These are phyloP conservation scores for Cryptocheilus praepositus DNA, from an alignment of 2,888 invertebrate genomes.

Conservation along the genomic window DNA sequence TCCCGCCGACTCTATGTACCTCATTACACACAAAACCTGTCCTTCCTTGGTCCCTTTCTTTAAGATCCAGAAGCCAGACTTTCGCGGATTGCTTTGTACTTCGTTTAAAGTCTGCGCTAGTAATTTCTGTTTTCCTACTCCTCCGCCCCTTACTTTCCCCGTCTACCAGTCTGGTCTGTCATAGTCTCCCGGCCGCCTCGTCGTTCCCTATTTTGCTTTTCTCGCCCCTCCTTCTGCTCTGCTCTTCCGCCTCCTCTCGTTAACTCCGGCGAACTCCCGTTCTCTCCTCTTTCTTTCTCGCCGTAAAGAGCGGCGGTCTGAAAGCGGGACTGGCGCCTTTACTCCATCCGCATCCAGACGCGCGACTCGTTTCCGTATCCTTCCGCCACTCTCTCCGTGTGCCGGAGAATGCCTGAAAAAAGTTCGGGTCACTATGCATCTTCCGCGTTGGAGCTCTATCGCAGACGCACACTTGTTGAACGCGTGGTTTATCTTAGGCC, in stretches of 20 bases:
- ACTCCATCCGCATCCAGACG: background rate
- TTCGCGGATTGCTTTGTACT: too few relatives aligned
- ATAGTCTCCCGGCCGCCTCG: conserved; percentile 7
- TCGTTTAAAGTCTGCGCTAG: conserved; percentile 1
- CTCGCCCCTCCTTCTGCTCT: conserved; percentile 2
- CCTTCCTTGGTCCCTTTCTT: too few relatives aligned
- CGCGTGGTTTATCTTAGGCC: conserved; percentile 73
- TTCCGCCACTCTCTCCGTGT: background rate
- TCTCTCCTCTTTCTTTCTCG: background rate
- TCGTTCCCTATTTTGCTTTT: background rate
- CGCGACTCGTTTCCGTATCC: background rate
- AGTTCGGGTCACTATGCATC: background rate
- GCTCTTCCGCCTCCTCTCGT: background rate
- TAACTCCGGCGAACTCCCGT: background rate
- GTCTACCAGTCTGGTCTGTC: background rate
- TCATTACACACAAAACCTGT: too few relatives aligned
- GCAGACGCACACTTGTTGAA: conserved; percentile 73
- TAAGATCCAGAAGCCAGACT: conserved; percentile 14
- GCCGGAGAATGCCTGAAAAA: background rate
- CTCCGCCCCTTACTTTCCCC: background rate
- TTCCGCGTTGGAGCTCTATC: conserved; percentile 55
- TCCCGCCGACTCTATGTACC: too few relatives aligned
- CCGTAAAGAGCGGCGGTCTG: conserved; percentile 6
- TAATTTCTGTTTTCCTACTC: conserved; percentile 4
- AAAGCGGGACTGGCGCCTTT: conserved; percentile 5